Percentiles rank a stretch among this genome's conserved stretches.
Conservation (phyloP, 1,140 invertebrate species). For the Scaptomyza montana region DNA sequence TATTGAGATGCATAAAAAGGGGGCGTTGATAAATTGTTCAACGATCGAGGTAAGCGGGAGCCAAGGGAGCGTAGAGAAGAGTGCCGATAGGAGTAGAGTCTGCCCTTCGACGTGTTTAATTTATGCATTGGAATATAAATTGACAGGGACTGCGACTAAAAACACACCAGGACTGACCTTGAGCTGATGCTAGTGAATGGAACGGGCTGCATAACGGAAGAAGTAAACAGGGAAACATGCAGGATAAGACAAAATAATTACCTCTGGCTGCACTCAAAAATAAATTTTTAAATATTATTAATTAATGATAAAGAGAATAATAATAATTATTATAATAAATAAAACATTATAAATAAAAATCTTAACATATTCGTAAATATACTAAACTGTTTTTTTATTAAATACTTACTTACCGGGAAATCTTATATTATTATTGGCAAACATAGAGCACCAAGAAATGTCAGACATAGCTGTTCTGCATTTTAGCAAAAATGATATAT, state of each 20-base stretch:
- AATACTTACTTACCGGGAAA: too few relatives aligned
- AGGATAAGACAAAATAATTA: slow-evolving; percentile 34
- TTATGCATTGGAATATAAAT: slow-evolving; percentile 57
- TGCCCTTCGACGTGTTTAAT: slow-evolving; percentile 50
- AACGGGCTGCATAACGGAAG: slow-evolving; percentile 42
- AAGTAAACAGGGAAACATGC: slow-evolving; percentile 3
- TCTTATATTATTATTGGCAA: too few relatives aligned
- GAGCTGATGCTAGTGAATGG: slow-evolving; percentile 38
- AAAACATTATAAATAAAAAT: too few relatives aligned
- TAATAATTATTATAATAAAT: too few relatives aligned
- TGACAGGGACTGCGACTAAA: slow-evolving; percentile 55
- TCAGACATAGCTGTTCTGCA: too few relatives aligned
- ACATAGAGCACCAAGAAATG: too few relatives aligned
- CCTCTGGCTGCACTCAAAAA: slow-evolving; percentile 8
- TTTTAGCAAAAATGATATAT: too few relatives aligned
- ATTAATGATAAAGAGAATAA: too few relatives aligned
- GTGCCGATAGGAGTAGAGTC: not conserved
- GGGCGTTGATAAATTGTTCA: slow-evolving; percentile 46
- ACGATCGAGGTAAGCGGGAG: not conserved
- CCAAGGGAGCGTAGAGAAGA: not conserved
- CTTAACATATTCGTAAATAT: too few relatives aligned
- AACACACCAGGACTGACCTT: slow-evolving; percentile 62
- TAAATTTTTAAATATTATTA: too few relatives aligned
- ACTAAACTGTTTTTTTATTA: too few relatives aligned
- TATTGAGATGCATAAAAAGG: not conserved